These are phyloP conservation scores for Micrasema minimum DNA, from an alignment of 1,140 invertebrate genomes.

Conservation along the genomic window DNA sequence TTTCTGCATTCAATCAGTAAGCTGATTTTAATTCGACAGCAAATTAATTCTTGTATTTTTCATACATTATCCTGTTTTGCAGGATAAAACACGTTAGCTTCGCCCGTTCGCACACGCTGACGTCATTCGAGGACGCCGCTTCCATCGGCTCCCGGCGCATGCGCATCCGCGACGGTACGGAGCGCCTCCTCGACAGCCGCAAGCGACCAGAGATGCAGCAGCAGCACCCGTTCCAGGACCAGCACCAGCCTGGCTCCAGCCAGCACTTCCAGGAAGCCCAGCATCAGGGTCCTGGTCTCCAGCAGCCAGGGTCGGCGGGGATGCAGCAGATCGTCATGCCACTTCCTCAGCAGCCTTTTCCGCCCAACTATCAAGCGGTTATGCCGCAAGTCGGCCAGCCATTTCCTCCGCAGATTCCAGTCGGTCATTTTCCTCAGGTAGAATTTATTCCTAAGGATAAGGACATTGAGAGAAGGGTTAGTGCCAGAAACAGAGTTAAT, in stretches of 20 bases:
- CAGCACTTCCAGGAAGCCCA: not conserved
- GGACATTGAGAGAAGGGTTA: too few relatives aligned
- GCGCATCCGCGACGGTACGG: conserved; percentile 61
- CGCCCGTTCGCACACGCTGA: conserved; percentile 84
- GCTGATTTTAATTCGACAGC: too few relatives aligned
- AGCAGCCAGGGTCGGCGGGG: conserved; percentile 30
- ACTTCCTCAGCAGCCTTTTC: conserved; percentile 38
- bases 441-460: too few relatives aligned
- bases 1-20: too few relatives aligned
- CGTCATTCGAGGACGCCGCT: conserved; percentile 80
- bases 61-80: conserved; percentile 41
- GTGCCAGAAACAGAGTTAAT: too few relatives aligned
- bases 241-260: not conserved
- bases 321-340: conserved; percentile 32
- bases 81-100: conserved; percentile 92
- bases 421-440: conserved; percentile 50
- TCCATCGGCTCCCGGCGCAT: conserved; percentile 63
- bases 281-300: conserved; percentile 27
- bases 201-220: conserved; percentile 49
- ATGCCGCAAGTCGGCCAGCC: conserved; percentile 43
- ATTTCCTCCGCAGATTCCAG: conserved; percentile 44
- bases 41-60: too few relatives aligned
- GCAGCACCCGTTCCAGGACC: conserved; percentile 36
- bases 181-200: conserved; percentile 55
- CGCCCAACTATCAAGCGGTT: conserved; percentile 43